Base-by-base conservation (phyloP, 2,888 invertebrate species). In the Neuroscelio doddi region DNA sequence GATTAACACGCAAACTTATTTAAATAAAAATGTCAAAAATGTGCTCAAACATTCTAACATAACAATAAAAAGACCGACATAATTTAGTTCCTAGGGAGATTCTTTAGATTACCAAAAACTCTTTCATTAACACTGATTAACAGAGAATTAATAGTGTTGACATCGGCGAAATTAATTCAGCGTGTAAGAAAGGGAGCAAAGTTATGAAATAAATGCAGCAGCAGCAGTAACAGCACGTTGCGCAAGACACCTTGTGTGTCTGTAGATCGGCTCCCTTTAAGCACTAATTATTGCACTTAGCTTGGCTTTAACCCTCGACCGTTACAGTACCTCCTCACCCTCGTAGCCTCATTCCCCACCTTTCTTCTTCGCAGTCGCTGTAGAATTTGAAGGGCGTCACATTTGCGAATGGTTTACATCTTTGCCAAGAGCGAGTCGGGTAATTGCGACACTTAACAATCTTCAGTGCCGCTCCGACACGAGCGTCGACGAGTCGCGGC, bases 251-350 rank as follows among this genome's bases (percentile, higher is more conserved):
- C 57, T 52, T 46, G 68, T 57, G 49, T 52, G 55, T 62, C 42
- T n/a, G n/a, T n/a, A n/a, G n/a, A n/a, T n/a, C 21, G 30, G 46
- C 66, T 62, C 71, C 66, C 69, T 65, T 71, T 67, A 63, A 70
- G 66, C 72, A 74, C 80, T 81, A 81, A 80, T 81, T 81, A 80
- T 80, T 77, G 73, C 76, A 75, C 80, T 78, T 74, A 74, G 69
- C 66, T 50, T 61, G 69, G 70, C 73, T 73, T 72, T 61, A 66
- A 67, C 63, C 63, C 69, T 70, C 64, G 61, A 59, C 56, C 59
- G 64, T 50, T 56, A 16, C 53, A 32, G 59, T 46, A 27, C 49
- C 44, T n/a, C 44, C 42, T 45, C 56, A 34, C 42, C 57, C 58
- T 64, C 58, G 59, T 58, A 56, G 62, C 58, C 56, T 56, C 55